Conservation (phyloP, 2,113 vertebrate genomes). For the Ginglymostoma cirratum region DNA sequence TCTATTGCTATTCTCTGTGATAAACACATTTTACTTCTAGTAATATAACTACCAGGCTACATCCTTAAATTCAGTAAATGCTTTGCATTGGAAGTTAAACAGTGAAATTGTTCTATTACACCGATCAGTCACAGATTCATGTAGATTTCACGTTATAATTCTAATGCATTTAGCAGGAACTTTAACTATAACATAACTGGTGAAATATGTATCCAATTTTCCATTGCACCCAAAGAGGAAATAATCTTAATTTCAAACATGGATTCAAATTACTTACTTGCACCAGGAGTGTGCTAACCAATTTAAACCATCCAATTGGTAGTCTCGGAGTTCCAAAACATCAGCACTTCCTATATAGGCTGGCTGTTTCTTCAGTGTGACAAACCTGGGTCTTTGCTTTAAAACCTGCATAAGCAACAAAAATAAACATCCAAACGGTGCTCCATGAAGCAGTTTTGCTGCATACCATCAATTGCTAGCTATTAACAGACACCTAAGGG, state of each 20-base stretch:
- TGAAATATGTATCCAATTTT: background rate
- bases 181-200: background rate
- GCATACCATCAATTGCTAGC: background rate
- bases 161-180: background rate
- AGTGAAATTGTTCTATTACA: background rate
- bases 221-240: background rate
- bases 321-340: constrained; percentile 85
- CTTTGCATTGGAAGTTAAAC: background rate
- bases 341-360: constrained; percentile 78
- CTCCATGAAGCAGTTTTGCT: background rate
- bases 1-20: background rate
- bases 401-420: constrained; percentile 63
- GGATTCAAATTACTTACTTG: constrained; percentile 71
- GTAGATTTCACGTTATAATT: background rate
- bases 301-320: constrained; percentile 90
- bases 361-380: constrained; percentile 89
- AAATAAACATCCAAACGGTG: background rate
- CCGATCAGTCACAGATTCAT: background rate
- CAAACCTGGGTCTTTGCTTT: constrained; percentile 89
- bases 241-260: background rate
- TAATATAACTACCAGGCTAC: background rate
- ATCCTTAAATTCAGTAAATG: background rate
- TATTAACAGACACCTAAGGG: background rate
- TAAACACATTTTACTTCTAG: background rate
- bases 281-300: constrained; percentile 99